Conservation (phyloP, 1,140 invertebrate species). For the Ips nitidus region DNA sequence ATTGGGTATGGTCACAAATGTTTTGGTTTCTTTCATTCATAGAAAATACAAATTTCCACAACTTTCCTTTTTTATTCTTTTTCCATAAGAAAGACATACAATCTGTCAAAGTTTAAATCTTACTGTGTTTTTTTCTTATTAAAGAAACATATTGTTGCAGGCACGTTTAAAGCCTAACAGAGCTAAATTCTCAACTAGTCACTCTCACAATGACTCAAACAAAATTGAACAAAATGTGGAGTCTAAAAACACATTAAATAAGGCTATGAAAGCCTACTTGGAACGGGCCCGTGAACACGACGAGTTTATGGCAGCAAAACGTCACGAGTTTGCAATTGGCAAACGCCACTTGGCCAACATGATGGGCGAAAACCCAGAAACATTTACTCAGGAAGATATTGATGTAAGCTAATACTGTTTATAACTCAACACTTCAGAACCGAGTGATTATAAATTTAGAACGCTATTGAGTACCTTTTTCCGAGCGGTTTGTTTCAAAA, state of each 20-base stretch:
- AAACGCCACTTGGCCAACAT: slow-evolving; percentile 96
- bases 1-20: too few relatives aligned
- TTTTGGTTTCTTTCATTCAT: too few relatives aligned
- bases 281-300: slow-evolving; percentile 79
- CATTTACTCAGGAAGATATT: slow-evolving; percentile 84
- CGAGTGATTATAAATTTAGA: slow-evolving; percentile 55
- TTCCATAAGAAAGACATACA: too few relatives aligned
- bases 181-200: too few relatives aligned
- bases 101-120: too few relatives aligned
- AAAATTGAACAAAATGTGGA: neutral
- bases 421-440: neutral
- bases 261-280: slow-evolving; percentile 86
- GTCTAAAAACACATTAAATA: slow-evolving; percentile 67
- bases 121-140: too few relatives aligned
- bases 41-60: too few relatives aligned
- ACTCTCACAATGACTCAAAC: too few relatives aligned
- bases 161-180: too few relatives aligned
- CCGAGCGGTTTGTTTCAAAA: slow-evolving; percentile 86
- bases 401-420: slow-evolving; percentile 62
- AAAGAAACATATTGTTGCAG: too few relatives aligned
- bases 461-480: slow-evolving; percentile 87
- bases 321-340: slow-evolving; percentile 84
- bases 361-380: slow-evolving; percentile 91
- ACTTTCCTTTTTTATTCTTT: too few relatives aligned
- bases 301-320: slow-evolving; percentile 82